Evolutionary conservation across 2,888 invertebrate species (phyloP).

Genomic region (Agriopis aurantiaria): DNA sequence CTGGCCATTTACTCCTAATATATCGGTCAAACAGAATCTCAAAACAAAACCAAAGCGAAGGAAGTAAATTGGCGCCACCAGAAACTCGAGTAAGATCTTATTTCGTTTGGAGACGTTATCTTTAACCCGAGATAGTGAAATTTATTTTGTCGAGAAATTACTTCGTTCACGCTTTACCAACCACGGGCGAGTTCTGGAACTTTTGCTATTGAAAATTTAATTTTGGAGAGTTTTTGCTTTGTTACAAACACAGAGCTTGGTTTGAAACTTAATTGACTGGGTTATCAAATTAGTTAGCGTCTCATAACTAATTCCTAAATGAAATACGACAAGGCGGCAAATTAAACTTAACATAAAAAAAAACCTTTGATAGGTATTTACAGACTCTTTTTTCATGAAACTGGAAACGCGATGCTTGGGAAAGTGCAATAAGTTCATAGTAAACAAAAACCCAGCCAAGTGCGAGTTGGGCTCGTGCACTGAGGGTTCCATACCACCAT

Average conservation of each 20-base stretch:
- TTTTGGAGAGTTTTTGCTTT: constrained; percentile 14
- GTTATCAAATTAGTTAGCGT: constrained; percentile 10
- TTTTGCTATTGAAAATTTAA: constrained; percentile 20
- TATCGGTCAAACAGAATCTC: background rate
- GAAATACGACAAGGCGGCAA: background rate
- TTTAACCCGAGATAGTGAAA: constrained; percentile 35
- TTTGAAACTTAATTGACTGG: constrained; percentile 8
- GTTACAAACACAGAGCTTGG: background rate
- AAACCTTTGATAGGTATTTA: background rate
- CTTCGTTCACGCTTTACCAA: constrained; percentile 34
- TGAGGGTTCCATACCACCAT: too few relatives aligned
- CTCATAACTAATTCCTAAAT: background rate
- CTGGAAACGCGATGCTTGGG: too few relatives aligned
- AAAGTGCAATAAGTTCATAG: too few relatives aligned
- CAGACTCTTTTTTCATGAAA: background rate
- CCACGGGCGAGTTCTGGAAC: constrained; percentile 12
- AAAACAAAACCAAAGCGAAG: constrained; percentile 6
- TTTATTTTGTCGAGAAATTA: constrained; percentile 44
- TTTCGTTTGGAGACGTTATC: constrained; percentile 36
- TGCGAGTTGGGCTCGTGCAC: too few relatives aligned
- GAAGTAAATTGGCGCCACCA: constrained; percentile 20
- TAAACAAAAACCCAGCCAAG: too few relatives aligned
- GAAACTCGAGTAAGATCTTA: constrained; percentile 34
- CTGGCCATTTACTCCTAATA: background rate
- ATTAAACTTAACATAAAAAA: too few relatives aligned